Percentiles rank a stretch among this genome's conserved stretches.
phyloP scores from a whole-genome alignment of 1,140 invertebrate species.

The Tetragonula clypearis region DNA sequence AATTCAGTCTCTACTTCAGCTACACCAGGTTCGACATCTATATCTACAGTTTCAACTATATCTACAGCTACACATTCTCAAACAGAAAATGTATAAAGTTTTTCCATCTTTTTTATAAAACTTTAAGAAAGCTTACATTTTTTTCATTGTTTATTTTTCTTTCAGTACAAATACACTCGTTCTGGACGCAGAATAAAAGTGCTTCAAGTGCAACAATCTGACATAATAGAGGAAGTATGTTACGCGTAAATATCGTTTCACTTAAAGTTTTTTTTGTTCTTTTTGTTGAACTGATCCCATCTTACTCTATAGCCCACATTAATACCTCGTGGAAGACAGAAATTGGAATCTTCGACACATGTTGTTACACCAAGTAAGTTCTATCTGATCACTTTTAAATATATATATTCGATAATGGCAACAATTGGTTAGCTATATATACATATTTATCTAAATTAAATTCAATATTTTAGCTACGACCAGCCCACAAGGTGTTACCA shows the following conservation, averaged over 20 bases:
- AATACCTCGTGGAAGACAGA: constrained; percentile 47
- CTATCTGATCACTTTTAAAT: not conserved
- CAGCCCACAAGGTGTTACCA: constrained; percentile 68
- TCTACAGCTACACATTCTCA: constrained; percentile 57
- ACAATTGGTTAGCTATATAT: not conserved
- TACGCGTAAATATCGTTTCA: constrained; percentile 22
- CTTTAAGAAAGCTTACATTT: not conserved
- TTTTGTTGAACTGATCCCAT: constrained; percentile 7
- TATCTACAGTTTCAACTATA: constrained; percentile 48
- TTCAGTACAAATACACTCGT: constrained; percentile 67
- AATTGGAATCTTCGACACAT: constrained; percentile 58
- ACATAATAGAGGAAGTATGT: constrained; percentile 76
- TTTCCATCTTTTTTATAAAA: constrained; percentile 1
- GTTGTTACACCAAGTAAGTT: constrained; percentile 68
- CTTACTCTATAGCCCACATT: constrained; percentile 30
- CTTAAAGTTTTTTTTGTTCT: constrained; percentile 5
- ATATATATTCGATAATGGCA: not conserved
- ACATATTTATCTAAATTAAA: not conserved
- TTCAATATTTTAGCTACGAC: constrained; percentile 61
- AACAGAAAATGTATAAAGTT: constrained; percentile 60
- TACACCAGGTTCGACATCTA: constrained; percentile 13
- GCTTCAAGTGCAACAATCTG: constrained; percentile 68
- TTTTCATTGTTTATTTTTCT: constrained; percentile 27
- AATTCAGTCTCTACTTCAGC: constrained; percentile 8
- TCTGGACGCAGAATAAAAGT: constrained; percentile 66